Evolutionary conservation across 2,113 vertebrate species (phyloP), one percentile per base, ranked within the genome.

Genomic region (Neolamprologus cancellatus): DNA sequence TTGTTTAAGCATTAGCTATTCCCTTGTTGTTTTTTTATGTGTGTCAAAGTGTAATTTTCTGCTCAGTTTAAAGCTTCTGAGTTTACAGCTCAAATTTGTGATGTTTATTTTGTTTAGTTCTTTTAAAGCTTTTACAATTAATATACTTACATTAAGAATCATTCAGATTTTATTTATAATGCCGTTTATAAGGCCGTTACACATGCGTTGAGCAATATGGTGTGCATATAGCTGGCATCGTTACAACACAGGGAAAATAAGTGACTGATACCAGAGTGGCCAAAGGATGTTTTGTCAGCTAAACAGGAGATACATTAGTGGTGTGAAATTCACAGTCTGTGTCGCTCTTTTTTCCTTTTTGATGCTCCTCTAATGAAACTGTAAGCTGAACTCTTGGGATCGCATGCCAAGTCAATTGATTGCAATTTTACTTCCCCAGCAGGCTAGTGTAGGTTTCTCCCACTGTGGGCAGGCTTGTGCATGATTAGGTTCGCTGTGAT

Each of bases 291-390:
- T 88, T 83, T 89, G 82, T 90, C 88, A 78, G 66, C 82, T 84
- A 64, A 87, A 82, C 81, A 79, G 82, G 82, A 84, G 78, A 82
- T 78, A 61, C 80, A 85, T 90, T 78, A 79, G 34, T 53, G 76
- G 90, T 79, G 79, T 83, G 87, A 61, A 84, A 87, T 90, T 88
- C 82, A 81, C 55, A 89, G 69, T 80, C 71, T 39, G 81, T 14
- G 61, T 86, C 83, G 20, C 78, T 36, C 55, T 13, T 20, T 66
- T 36, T 36, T 20, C 18, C 18, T 36, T 66, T 90, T 85, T 88
- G 85, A 66, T 46, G 84, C 84, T 89, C 46, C 79, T 84, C 84
- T 90, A 92, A 92, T 91, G 85, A 92, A 90, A 90, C 92, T 78
- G 86, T 90, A 91, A 90, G 86, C 86, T 85, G 87, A 92, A 84